Base-by-base conservation (phyloP, 2,113 vertebrate genomes). In the Zingel zingel region DNA sequence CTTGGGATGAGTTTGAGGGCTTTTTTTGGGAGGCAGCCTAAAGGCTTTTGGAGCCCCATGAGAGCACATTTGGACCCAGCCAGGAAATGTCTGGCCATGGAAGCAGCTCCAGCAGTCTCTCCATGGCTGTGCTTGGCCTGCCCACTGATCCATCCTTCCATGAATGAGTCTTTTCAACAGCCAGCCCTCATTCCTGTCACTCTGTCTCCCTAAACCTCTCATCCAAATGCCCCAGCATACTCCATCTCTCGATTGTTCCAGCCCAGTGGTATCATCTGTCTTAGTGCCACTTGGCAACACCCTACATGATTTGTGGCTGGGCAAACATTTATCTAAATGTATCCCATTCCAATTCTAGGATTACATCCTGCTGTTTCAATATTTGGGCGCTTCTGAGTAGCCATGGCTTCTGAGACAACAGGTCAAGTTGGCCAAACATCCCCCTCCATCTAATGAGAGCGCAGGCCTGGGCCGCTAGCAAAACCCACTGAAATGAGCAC, bases 311-410 rank as follows among this genome's bases (percentile, higher is more conserved):
- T 90, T 89, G 84, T 82, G 81, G 82, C 86, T 89, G 86, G 80
- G 91, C 86, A 94, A 93, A 93, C 90, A 92, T 94, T 95, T 91
- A 88, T 89, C 69, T 91, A 91, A 93, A 94, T 90, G 84, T 86
- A 67, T 78, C 75, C 83, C 76, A 82, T 81, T 94, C 89, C 90
- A 92, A 91, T 91, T 89, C 82, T 82, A 68, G 90, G 84, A 91
- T 93, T 91, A 92, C 89, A 91, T 91, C 81, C 86, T 85, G 82
- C 87, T 88, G 86, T 88, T 94, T 94, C 89, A 94, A 92, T 93
- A 92, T 94, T 93, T 94, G 84, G 82, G 68, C 4, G 18, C 59
- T 76, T 74, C 66, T 75, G 69, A 74, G 77, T 71, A 62, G 67
- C 65, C 73, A 43, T 59, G 30, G 43, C 73, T 77, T 72, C 18